These are phyloP conservation scores for Marcusenius ussheri DNA, from an alignment of 2,113 vertebrate species.

Conservation along the genomic window DNA sequence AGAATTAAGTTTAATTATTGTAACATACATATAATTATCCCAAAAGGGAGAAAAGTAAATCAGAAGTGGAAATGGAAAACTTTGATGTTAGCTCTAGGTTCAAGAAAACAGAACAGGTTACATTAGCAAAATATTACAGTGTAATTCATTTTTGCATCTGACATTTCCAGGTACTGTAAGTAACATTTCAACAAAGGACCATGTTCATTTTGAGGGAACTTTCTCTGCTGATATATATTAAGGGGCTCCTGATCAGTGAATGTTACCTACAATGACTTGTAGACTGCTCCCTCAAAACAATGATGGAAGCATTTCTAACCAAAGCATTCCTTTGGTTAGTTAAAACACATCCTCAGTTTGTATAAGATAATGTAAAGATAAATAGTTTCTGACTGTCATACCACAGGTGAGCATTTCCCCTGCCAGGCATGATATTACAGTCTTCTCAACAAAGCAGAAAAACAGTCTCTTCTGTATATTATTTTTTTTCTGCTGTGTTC, in stretches of 20 bases:
- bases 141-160: background rate
- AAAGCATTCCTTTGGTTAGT: background rate
- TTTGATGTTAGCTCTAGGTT: background rate
- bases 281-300: background rate
- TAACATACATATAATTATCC: background rate
- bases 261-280: background rate
- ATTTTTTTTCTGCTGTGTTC: background rate
- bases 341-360: background rate
- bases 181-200: background rate
- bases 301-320: background rate
- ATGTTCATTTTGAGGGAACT: background rate
- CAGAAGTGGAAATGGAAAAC: background rate
- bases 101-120: background rate
- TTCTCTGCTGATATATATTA: background rate
- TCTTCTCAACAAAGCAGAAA: background rate
- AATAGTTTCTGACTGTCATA: background rate
- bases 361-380: background rate
- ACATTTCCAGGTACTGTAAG: background rate
- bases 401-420: background rate
- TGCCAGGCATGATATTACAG: background rate
- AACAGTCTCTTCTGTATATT: background rate
- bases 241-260: background rate
- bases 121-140: background rate
- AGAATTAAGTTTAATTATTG: background rate
- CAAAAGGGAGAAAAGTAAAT: background rate